Conservation (phyloP, 2,888 invertebrate genomes). For the Xanthorhoe spadicearia region DNA sequence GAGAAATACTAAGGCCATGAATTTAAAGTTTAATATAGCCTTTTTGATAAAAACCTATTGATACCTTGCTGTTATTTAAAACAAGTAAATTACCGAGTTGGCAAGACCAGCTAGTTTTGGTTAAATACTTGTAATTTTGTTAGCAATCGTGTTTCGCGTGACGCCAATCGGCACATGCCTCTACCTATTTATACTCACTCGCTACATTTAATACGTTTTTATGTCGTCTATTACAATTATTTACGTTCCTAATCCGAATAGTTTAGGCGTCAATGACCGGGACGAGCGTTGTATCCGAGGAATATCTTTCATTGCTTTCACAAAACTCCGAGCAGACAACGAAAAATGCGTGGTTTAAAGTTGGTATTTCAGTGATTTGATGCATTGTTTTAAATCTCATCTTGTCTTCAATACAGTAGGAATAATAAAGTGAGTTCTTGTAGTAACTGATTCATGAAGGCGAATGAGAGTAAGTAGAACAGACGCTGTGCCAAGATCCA, state of each 20-base stretch:
- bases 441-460: slow-evolving; percentile 6
- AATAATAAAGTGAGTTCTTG: not conserved
- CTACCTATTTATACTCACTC: slow-evolving; percentile 35
- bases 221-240: slow-evolving; percentile 40
- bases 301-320: slow-evolving; percentile 7
- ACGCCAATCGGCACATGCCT: slow-evolving; percentile 26
- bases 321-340: not conserved
- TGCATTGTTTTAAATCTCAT: not conserved
- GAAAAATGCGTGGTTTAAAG: not conserved
- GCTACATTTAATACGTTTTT: slow-evolving; percentile 39
- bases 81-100: not conserved
- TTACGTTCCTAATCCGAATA: slow-evolving; percentile 38
- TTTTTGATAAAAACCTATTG: too few relatives aligned
- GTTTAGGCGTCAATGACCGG: slow-evolving; percentile 43
- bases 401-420: not conserved
- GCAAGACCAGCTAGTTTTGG: slow-evolving; percentile 1
- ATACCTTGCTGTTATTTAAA: too few relatives aligned
- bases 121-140: slow-evolving; percentile 15
- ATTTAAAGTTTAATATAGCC: too few relatives aligned
- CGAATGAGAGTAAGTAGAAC: slow-evolving; percentile 6
- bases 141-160: slow-evolving; percentile 27
- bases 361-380: not conserved
- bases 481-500: slow-evolving; percentile 12
- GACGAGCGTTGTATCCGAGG: not conserved
- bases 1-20: too few relatives aligned